A percentile compares a stretch with the other conserved stretches of the same genome.
Conservation (phyloP, 2,113 vertebrate species). For the Myodes glareolus region DNA sequence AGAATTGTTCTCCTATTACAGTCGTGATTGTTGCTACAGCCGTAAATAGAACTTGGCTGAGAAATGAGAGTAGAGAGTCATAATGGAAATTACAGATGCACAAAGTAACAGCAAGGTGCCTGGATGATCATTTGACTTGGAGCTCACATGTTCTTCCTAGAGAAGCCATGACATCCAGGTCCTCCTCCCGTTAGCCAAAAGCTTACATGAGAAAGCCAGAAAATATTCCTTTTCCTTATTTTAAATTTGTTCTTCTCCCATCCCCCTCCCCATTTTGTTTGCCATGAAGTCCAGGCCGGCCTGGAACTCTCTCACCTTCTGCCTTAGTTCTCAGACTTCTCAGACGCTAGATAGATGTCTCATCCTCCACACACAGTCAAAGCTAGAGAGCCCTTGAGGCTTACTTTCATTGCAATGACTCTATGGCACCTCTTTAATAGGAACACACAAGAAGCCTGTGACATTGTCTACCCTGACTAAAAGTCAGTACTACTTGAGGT, state of each 20-base stretch:
- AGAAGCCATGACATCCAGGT: accelerated
- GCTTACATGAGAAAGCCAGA: neutral
- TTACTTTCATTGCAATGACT: neutral
- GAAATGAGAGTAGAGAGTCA: slow-evolving; percentile 75
- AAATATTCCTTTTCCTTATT: neutral
- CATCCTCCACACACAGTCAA: neutral
- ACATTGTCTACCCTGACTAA: neutral
- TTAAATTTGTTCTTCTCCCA: neutral
- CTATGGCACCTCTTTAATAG: neutral
- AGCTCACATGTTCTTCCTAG: slow-evolving; percentile 16
- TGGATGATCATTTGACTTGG: slow-evolving; percentile 48
- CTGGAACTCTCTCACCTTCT: no score
- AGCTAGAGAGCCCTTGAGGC: neutral
- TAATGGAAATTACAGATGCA: slow-evolving; percentile 74
- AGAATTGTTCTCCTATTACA: slow-evolving; percentile 74
- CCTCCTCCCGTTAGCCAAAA: neutral
- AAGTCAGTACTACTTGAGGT: neutral
- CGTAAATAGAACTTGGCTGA: slow-evolving; percentile 76
- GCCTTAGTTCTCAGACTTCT: neutral
- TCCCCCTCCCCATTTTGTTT: neutral
- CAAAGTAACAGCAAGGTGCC: slow-evolving; percentile 60
- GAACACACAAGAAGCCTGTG: neutral
- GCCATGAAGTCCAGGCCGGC: no score
- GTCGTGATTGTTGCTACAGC: slow-evolving; percentile 70
- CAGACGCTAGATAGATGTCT: no score